Evolutionary conservation across 2,113 vertebrate species (phyloP).

Genomic region (Gobio gobio): DNA sequence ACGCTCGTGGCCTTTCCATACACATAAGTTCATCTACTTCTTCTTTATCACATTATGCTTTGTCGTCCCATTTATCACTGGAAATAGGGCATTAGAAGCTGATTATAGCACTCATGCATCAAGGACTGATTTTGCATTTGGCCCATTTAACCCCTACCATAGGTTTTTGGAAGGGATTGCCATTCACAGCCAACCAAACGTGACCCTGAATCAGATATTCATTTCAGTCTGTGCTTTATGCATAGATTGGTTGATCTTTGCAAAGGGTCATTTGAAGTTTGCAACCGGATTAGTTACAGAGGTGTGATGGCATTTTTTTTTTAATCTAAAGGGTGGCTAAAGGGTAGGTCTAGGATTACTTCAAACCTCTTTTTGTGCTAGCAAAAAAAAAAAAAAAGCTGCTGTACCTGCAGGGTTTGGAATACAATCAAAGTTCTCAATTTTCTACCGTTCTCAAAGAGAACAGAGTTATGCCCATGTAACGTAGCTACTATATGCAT

Average conservation of each 20-base stretch:
- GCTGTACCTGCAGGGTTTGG: conserved; percentile 35
- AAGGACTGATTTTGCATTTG: conserved; percentile 10
- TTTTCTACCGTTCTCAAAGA: not conserved
- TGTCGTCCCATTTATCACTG: conserved; percentile 32
- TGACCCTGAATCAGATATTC: conserved; percentile 6
- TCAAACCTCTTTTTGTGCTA: conserved; percentile 37
- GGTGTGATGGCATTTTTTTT: conserved; percentile 50
- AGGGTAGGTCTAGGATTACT: conserved; percentile 47
- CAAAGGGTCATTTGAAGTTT: conserved; percentile 48
- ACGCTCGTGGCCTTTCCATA: conserved; percentile 46
- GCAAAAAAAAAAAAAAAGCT: conserved; percentile 37
- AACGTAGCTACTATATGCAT: not conserved
- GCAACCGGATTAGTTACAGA: conserved; percentile 41
- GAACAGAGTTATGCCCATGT: not conserved
- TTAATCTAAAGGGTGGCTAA: conserved; percentile 38
- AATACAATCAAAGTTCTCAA: conserved; percentile 39
- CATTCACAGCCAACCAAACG: not conserved
- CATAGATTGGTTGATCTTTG: conserved; percentile 45
- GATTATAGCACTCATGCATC: conserved; percentile 25
- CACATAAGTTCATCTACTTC: conserved; percentile 4
- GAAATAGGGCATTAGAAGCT: conserved; percentile 27
- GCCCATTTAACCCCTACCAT: not conserved
- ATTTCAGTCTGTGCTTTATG: not conserved
- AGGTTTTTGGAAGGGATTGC: not conserved
- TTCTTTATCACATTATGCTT: conserved; percentile 30